Evolutionary conservation across 2,797 vertebrate genomes (phyloP).

Genomic region (Sciurus vulgaris): DNA sequence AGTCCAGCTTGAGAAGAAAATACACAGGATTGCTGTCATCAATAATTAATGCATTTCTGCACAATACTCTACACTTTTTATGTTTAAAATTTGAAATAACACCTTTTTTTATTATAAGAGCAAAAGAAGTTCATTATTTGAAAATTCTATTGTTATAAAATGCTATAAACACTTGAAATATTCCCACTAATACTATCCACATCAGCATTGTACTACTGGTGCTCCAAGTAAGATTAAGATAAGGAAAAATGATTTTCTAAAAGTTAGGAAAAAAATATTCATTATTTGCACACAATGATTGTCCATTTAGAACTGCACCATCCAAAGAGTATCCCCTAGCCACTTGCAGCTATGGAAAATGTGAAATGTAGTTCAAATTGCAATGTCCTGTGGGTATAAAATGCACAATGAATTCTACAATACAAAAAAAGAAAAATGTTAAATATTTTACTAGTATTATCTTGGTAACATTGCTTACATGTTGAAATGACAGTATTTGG

Average conservation of each 20-base stretch:
- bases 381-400: neutral
- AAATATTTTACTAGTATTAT: neutral
- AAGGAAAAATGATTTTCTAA: neutral
- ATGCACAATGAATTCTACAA: neutral
- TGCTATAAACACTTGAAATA: neutral
- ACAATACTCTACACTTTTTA: neutral
- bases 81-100: neutral
- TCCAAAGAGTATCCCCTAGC: neutral
- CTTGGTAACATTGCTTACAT: neutral
- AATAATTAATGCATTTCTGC: neutral
- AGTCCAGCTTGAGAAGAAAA: conserved; percentile 92
- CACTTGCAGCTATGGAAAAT: neutral
- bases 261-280: neutral
- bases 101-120: neutral
- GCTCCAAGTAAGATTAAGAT: neutral
- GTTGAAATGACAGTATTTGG: conserved; percentile 29
- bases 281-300: neutral
- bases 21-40: neutral
- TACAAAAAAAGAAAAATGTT: neutral
- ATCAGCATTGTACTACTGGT: neutral
- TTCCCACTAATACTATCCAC: neutral
- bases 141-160: neutral
- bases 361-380: neutral
- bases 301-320: neutral
- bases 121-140: conserved; percentile 45